These are phyloP conservation scores for Semicossyphus pulcher DNA, from an alignment of 2,113 vertebrate genomes.

Conservation along the genomic window DNA sequence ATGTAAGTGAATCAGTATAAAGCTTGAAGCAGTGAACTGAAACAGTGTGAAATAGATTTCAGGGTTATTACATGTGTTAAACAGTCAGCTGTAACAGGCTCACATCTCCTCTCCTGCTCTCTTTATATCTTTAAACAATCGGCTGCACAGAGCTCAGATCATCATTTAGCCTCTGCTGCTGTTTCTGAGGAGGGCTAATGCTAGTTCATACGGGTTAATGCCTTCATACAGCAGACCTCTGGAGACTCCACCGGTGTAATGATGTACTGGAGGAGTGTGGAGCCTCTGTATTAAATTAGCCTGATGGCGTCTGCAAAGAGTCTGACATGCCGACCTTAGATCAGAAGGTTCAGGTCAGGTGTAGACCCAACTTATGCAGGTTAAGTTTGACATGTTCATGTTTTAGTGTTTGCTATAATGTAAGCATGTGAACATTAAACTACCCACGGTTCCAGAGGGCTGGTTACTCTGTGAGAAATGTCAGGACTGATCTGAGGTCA, in stretches of 20 bases:
- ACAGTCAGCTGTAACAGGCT: neutral
- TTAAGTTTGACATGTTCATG: neutral
- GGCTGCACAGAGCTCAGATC: constrained; percentile 14
- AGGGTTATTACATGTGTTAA: constrained; percentile 30
- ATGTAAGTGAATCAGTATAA: constrained; percentile 31
- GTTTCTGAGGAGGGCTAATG: constrained; percentile 34
- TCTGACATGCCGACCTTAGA: constrained; percentile 28
- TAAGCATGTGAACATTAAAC: neutral
- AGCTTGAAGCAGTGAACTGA: constrained; percentile 19
- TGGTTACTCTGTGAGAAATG: neutral
- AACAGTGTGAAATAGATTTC: constrained; percentile 51
- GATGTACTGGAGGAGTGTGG: constrained; percentile 45
- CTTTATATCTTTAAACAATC: constrained; percentile 25
- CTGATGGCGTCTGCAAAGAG: constrained; percentile 41
- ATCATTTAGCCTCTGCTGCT: constrained; percentile 26
- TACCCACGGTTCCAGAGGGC: neutral
- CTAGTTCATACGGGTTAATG: constrained; percentile 57
- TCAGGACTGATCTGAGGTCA: constrained; percentile 1
- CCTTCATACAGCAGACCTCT: constrained; percentile 51
- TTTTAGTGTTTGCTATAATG: neutral
- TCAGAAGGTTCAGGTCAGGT: constrained; percentile 13
- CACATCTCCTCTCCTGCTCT: constrained; percentile 18
- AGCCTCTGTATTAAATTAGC: constrained; percentile 59
- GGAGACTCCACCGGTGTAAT: constrained; percentile 44
- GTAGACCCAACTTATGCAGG: neutral